Base-by-base conservation (phyloP, 2,113 vertebrate genomes). In the Rhombomys opimus region DNA sequence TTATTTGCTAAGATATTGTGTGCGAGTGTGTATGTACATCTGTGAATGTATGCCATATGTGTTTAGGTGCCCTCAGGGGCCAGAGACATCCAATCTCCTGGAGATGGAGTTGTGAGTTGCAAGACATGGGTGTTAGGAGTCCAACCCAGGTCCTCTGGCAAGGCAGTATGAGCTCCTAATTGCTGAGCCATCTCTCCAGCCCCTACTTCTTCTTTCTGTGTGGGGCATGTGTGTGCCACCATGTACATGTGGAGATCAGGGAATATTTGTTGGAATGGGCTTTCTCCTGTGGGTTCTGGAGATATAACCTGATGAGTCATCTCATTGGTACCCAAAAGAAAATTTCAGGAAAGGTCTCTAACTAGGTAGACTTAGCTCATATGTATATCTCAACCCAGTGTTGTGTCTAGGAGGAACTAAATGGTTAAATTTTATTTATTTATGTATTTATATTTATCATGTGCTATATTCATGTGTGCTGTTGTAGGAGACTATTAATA, bases 281-380 rank as follows among this genome's bases (percentile, higher is more conserved):
- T 12, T 22, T 41, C 22, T 75, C 38, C 38, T 75, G 73, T 75
- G 38, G 73, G 38, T 41, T 75, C 38, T 38, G 41, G 41, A 23
- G 73, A 76, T 5, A 46, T 46, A 46, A 46, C 46, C 46, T 46
- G 46, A 46, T 46, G 46, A 46, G 46, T 46, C 46, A 46, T 46
- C 46, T 46, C 46, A 46, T 46, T 75, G 20, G 7, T n/a, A 41
- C 73, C 38, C 10, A 76, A 41, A 76, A 75, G 41, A 76, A 78
- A 77, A 94, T 86, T 93, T 72, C 95, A 67, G 61, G 30, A 65
- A 86, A 90, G 52, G 4, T 61, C 85, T 95, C 80, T n/a, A 80
- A 13, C 27, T 77, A 67, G 8, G 18, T 73, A 70, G 88, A 23
- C 23, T 92, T 89, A 41, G n/a, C n/a, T 81, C 41, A 89, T 30